Evolutionary conservation across 2,797 vertebrate species (phyloP).

Genomic region (Epinephelus coioides): DNA sequence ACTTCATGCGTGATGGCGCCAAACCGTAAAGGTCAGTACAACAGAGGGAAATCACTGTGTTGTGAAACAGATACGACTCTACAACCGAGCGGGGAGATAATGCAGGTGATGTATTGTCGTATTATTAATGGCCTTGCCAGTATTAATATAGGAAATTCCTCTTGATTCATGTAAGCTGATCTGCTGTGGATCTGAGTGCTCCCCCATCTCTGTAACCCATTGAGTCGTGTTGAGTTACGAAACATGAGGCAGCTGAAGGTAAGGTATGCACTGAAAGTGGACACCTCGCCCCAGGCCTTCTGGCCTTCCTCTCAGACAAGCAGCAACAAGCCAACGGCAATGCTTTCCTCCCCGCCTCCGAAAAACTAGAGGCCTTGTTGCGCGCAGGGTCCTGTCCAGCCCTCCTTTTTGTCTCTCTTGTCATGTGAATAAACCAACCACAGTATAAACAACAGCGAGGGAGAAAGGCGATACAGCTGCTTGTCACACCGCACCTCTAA

Average conservation of each 20-base stretch:
- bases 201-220: conserved; percentile 80
- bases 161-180: conserved; percentile 83
- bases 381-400: conserved; percentile 43
- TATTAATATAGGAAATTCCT: conserved; percentile 82
- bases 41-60: conserved; percentile 50
- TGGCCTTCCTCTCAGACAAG: conserved; percentile 85
- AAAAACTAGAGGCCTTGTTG: conserved; percentile 76
- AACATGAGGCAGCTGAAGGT: conserved; percentile 86
- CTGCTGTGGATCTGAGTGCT: conserved; percentile 71
- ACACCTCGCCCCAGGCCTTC: conserved; percentile 84
- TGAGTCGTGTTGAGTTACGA: conserved; percentile 84
- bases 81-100: conserved; percentile 46
- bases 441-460: conserved; percentile 68
- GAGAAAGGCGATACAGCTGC: conserved; percentile 68
- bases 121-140: conserved; percentile 68
- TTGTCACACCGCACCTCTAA: conserved; percentile 60
- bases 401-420: conserved; percentile 60
- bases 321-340: conserved; percentile 79
- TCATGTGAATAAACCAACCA: conserved; percentile 62
- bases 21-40: conserved; percentile 54
- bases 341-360: conserved; percentile 58
- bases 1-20: conserved; percentile 23
- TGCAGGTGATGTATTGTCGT: conserved; percentile 69
- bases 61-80: conserved; percentile 57
- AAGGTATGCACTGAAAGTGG: conserved; percentile 88